Base-by-base conservation (phyloP, 1,140 invertebrate species). In the Leptinotarsa undecemlineata region DNA sequence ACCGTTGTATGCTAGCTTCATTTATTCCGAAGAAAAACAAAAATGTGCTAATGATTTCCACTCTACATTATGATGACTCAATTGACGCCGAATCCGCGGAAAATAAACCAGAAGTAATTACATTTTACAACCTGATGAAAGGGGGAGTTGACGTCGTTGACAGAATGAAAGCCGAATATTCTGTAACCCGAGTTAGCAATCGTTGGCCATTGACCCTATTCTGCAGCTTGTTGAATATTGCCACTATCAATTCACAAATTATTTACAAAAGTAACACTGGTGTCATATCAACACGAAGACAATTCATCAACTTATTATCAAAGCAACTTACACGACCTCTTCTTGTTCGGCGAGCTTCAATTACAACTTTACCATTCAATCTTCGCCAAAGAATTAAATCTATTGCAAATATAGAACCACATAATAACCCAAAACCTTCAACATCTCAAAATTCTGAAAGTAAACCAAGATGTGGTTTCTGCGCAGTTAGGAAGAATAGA, bases 11-110 rank as follows among this genome's bases (percentile, higher is more conserved):
- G 15, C 48, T 70, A 11, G 48, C 23, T 19, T 70, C 42, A 48
- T 70, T 47, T 70, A 20, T 51, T n/a, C 63, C 81, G 47, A 84
- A 81, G 72, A 80, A 48, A 57, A 51, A 70, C 19, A 70, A 70
- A 57, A 70, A 70, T 48, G 77, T 81, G 1, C 47, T 84, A 26
- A n/a, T 85, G 20, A 33, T 82, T 21, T 84, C 81, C 1, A 78
- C 76, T 3, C 23, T 82, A 23, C 82, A 85, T 75, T 19, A 79
- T 57, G 73, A 64, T 70, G 68, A 74, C 21, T 63, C 76, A 66
- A 81, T 79, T 63, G 74, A 76, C 19, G 48, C 61, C 4, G 33
- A 57, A 66, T 71, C 63, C 17, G 48, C 33, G n/a, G 69, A 68
- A 26, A 26, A 26, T 68, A 42, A 68, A 47, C 48, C 33, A 42